Conservation (phyloP, 2,888 invertebrate species). For the Rhamnusium bicolor region DNA sequence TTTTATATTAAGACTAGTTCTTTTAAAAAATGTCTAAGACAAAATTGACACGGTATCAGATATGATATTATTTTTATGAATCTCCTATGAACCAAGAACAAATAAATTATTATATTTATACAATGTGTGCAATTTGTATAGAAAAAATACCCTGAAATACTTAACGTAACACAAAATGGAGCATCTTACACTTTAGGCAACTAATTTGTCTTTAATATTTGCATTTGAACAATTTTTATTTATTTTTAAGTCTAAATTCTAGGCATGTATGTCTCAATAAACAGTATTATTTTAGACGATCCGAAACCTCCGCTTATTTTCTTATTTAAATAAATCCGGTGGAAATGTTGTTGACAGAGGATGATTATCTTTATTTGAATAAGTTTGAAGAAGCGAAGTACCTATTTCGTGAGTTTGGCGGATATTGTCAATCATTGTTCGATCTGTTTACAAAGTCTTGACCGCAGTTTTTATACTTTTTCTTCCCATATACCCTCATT, state of each 20-base stretch:
- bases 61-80: no score
- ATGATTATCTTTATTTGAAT: constrained; percentile 66
- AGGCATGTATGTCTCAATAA: background rate
- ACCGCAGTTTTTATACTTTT: constrained; percentile 57
- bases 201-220: background rate
- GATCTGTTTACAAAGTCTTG: constrained; percentile 67
- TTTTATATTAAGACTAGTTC: no score
- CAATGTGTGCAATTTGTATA: no score
- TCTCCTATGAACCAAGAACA: no score
- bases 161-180: no score
- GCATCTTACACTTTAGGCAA: background rate
- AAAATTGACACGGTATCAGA: no score
- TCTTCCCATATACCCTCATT: constrained; percentile 40
- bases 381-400: constrained; percentile 60
- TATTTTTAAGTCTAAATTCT: no score
- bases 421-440: constrained; percentile 66
- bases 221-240: background rate
- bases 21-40: no score
- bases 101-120: no score
- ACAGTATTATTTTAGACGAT: constrained; percentile 19
- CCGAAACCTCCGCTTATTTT: constrained; percentile 29
- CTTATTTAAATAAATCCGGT: constrained; percentile 54
- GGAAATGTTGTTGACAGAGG: constrained; percentile 63
- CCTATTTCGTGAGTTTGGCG: constrained; percentile 55
- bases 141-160: no score